Base-by-base conservation (phyloP, 2,888 invertebrate species). In the Drosophila bunnanda region DNA sequence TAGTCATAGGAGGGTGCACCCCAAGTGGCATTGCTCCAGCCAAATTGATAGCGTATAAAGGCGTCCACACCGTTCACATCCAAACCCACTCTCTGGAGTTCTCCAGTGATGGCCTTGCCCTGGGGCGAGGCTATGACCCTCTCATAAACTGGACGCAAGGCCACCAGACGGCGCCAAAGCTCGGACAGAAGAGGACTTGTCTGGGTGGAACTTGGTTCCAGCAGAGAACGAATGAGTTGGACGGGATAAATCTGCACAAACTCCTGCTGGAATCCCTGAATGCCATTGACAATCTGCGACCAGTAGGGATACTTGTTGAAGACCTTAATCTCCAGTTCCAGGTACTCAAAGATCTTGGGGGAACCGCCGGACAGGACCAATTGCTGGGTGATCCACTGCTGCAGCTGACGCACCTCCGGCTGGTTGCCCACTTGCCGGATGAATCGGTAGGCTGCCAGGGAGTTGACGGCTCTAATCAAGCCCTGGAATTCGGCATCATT, bases 401-500 rank as follows among this genome's bases (percentile, higher is more conserved):
- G 41, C 7, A 92, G 75, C 20, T 68, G 74, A 1, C 82, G 80
- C n/a, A 92, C 59, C 59, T 91, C 91, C 0, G 92, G 91, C 36
- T 90, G 91, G 38, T 75, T 77, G 9, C 72, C 20, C 13, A 91
- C 76, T 36, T 91, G 91, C 5, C 76, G 68, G 1, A 75, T 50
- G 39, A 91, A 67, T 8, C 83, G 75, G 54, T 70, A 83, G 32
- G 79, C n/a, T 50, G 62, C 7, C 64, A 88, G 1, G n/a, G 87
- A 77, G 38, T 89, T 90, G 13, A 92, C 76, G 22, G 81, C 81
- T 0, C 91, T 78, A 5, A 91, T 70, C n/a, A 92, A 66, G 0
- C 75, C 75, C 60, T 91, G 92, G 53, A 92, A 92, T 20, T 86
- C 78, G 2, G 77, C 77, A 73, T 91, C 91, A 41, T 88, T 89